Conservation (phyloP, 2,797 vertebrate species). For the Danio aesculapii region DNA sequence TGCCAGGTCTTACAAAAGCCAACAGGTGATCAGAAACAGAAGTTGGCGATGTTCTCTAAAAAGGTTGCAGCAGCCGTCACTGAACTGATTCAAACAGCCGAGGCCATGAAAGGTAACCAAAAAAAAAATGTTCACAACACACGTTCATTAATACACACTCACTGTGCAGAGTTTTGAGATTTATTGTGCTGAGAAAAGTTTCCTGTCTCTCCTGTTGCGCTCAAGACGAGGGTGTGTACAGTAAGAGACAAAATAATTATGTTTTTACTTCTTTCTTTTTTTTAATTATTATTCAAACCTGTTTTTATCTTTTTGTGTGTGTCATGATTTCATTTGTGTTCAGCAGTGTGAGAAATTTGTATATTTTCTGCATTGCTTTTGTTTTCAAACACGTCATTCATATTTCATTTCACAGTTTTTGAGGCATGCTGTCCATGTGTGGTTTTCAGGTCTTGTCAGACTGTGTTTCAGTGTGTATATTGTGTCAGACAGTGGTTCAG, state of each 20-base stretch:
- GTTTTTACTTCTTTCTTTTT: not conserved
- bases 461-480: conserved; percentile 1
- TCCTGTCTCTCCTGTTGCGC: conserved; percentile 67
- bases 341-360: not conserved
- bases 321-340: conserved; percentile 1
- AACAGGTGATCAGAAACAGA: conserved; percentile 88
- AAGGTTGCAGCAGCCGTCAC: conserved; percentile 89
- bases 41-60: conserved; percentile 87
- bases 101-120: conserved; percentile 93
- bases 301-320: not conserved
- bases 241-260: conserved; percentile 4
- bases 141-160: not conserved
- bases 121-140: not conserved
- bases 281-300: conserved; percentile 10
- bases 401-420: not conserved
- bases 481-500: not conserved
- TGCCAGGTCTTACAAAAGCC: conserved; percentile 89
- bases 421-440: conserved; percentile 7
- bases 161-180: not conserved
- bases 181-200: conserved; percentile 58
- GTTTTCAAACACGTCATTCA: not conserved
- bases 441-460: not conserved
- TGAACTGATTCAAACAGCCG: conserved; percentile 92
- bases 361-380: not conserved
- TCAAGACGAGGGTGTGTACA: conserved; percentile 83